phyloP scores from a whole-genome alignment of 2,113 vertebrate species.

The Phalacrocorax brasilianus region DNA sequence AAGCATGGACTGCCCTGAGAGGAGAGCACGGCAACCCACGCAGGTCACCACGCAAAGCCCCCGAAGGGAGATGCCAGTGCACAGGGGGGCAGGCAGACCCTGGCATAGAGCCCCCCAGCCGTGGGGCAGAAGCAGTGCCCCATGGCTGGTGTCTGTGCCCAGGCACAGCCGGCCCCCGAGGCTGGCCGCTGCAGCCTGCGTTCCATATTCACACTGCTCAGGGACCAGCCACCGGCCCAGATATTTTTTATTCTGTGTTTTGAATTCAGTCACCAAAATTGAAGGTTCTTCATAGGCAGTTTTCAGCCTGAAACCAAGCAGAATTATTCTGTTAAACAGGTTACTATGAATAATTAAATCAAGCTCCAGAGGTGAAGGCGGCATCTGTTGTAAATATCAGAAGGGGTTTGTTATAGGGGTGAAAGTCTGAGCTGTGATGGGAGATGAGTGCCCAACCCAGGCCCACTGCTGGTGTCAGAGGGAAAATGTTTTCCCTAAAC shows the following conservation, averaged over 20 bases:
- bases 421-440: background rate
- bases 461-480: background rate
- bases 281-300: background rate
- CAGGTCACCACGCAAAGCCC: too few relatives aligned
- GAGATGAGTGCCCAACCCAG: rapidly evolving
- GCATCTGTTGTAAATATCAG: background rate
- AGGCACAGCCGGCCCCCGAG: background rate
- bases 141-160: background rate
- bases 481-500: background rate
- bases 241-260: background rate
- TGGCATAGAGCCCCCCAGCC: background rate
- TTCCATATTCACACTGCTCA: background rate
- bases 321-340: background rate
- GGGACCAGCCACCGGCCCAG: rapidly evolving
- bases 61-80: rapidly evolving
- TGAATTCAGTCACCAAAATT: background rate
- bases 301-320: background rate
- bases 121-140: background rate
- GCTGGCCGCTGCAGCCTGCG: background rate
- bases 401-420: background rate
- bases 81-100: rapidly evolving
- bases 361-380: background rate
- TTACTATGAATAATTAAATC: background rate
- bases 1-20: background rate
- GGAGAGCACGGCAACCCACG: background rate